Evolutionary conservation across 2,113 vertebrate species (phyloP), one percentile per base, ranked within the genome.

Genomic region (rabbit (Oryctolagus cuniculus)): DNA sequence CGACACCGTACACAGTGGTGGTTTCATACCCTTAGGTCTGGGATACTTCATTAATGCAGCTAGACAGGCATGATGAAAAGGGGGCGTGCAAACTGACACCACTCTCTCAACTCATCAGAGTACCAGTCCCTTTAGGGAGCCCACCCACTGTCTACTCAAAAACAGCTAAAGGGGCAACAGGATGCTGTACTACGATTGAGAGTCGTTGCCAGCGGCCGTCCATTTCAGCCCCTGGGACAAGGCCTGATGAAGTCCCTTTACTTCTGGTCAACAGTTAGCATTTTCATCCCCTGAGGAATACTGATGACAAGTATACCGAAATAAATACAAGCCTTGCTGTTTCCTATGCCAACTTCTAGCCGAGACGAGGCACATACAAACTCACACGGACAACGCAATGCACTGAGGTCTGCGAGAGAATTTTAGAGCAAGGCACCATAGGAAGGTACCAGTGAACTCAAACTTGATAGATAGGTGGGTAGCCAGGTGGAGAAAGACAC

Each of bases 221-320:
- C 25, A 27, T 80, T 70, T 31, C 55, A 55, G 27, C 10, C 19
- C 58, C 67, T 29, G 38, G 44, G 53, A n/a, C 2, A 34, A 16
- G 2, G 5, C 87, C 55, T n/a, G 21, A 78, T 78, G n/a, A 81
- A 66, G 72, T n/a, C 34, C 16, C 24, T 44, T 64, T 70, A 44
- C 80, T 93, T 36, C 6, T 25, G 22, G 2, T 63, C 17, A 63
- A 38, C 21, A 29, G 36, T 73, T n/a, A 25, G 44, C 66, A 36
- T 93, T 91, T 89, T 87, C 34, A 79, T 79, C n/a, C 64, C 67
- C 64, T 70, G 49, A 74, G 49, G 63, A 87, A 87, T 87, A 13
- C 38, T 72, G 63, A 11, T 83, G 17, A 34, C 36, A 16, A 87
- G 16, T 44, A 63, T 53, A 75, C 74, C 38, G 81, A 67, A 51